Evolutionary conservation across 2,113 vertebrate genomes (phyloP), one percentile per base, ranked within the genome.

Genomic region (Himantopus leucocephalus): DNA sequence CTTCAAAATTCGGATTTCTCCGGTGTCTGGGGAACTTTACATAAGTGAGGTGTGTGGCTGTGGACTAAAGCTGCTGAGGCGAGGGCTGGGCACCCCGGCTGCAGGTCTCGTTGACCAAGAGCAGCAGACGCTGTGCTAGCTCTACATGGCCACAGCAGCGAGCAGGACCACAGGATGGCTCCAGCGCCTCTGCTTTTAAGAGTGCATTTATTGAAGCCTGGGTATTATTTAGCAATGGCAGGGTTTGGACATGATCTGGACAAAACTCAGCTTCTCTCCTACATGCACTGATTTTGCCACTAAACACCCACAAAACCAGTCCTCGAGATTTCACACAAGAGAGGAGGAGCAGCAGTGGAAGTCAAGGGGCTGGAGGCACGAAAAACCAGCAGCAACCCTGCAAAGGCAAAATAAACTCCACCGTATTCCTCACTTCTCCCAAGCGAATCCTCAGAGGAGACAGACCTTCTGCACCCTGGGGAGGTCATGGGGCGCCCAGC

Each of bases 141-240:
- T 59, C 43, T 18, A 2, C n/a, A 2, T 0, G 10, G 52, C 59
- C 29, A 4, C 0, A 3, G 39, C 50, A 60, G 86, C 0, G 7
- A 47, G 82, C 26, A 34, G 27, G 10, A 66, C 63, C 63, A 6
- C 45, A 4, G 56, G 37, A 14, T 0, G 11, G 52, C n/a, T 60
- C 30, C 58, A 12, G 12, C 4, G 39, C 20, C 52, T 45, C 64
- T 18, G 26, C 41, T 53, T 47, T 23, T 18, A 12, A 34, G 11
- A 32, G 37, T 2, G 8, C 18, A 3, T 52, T 52, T 37, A 22
- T 26, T 73, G 29, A 67, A 60, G 19, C 23, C 47, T 9, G 60
- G 39, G n/a, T 17, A 10, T 23, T 50, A 47, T 18, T 26, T 29
- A 68, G 68, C 56, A 29, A 32, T 2, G 20, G 50, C 22, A 47